Conservation (phyloP, 2,888 invertebrate species). For the Lasius platythorax region DNA sequence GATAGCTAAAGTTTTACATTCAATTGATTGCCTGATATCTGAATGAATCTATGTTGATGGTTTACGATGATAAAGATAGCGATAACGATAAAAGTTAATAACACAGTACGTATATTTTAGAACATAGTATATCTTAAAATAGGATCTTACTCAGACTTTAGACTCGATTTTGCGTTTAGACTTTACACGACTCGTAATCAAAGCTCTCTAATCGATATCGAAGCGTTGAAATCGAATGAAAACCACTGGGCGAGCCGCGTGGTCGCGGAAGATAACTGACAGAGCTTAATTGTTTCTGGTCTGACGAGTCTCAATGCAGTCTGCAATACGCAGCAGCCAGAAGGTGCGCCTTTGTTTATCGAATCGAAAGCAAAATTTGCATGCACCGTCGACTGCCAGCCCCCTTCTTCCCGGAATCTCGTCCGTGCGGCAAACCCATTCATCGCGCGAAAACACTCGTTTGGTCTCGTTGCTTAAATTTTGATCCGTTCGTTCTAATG, state of each 20-base stretch:
- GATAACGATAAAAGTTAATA: constrained; percentile 38
- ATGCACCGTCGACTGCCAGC: constrained; percentile 65
- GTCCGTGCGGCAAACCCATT: constrained; percentile 44
- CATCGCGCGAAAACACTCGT: constrained; percentile 52
- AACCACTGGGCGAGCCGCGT: constrained; percentile 73
- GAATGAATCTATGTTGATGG: neutral
- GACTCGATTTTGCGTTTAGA: neutral
- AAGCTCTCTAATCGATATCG: neutral
- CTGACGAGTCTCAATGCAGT: constrained; percentile 82
- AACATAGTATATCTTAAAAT: constrained; percentile 16
- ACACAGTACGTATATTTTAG: neutral
- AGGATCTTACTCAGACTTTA: constrained; percentile 12
- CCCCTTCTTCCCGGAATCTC: constrained; percentile 62
- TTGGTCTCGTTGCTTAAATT: constrained; percentile 58
- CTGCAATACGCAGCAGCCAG: constrained; percentile 69
- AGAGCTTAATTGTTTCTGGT: constrained; percentile 84
- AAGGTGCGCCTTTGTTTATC: constrained; percentile 75
- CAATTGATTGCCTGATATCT: constrained; percentile 15
- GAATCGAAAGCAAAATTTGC: constrained; percentile 74
- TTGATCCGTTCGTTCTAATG: constrained; percentile 24
- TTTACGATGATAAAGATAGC: constrained; percentile 22
- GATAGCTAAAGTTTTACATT: constrained; percentile 32
- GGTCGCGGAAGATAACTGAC: constrained; percentile 81
- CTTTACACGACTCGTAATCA: constrained; percentile 7
- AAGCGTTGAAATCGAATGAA: constrained; percentile 56